phyloP scores from a whole-genome alignment of 2,888 invertebrate species.

The Lasiommata megera region DNA sequence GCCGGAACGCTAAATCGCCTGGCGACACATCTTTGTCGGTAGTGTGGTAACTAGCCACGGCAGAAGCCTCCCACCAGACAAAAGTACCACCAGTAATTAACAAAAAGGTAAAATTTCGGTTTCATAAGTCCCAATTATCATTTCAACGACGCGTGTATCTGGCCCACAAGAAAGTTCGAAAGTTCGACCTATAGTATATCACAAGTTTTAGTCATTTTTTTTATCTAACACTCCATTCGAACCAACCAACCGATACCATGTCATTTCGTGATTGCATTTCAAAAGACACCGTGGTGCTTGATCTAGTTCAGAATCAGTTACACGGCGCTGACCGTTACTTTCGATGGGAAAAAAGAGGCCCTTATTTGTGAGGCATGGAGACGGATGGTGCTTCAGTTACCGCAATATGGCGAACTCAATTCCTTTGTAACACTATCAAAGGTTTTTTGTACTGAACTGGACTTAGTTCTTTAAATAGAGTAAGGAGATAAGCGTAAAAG shows the following conservation, averaged over 20 bases:
- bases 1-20: too few species aligned
- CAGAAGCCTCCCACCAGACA: too few species aligned
- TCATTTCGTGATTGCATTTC: slow-evolving; percentile 22
- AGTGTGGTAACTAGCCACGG: too few species aligned
- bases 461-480: background rate
- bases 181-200: slow-evolving; percentile 2
- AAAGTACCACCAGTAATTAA: too few species aligned
- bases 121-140: too few species aligned
- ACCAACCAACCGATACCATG: slow-evolving; percentile 14
- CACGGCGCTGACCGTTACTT: slow-evolving; percentile 30
- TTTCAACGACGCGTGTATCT: background rate
- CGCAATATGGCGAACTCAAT: slow-evolving; percentile 18
- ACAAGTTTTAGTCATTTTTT: background rate
- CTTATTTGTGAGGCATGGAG: slow-evolving; percentile 31
- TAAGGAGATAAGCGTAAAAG: too few species aligned
- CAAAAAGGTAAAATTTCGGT: too few species aligned
- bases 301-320: slow-evolving; percentile 25
- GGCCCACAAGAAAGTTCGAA: background rate
- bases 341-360: slow-evolving; percentile 26
- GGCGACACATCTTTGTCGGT: too few species aligned
- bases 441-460: background rate
- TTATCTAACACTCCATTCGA: slow-evolving; percentile 10
- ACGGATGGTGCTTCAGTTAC: slow-evolving; percentile 16
- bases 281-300: slow-evolving; percentile 22
- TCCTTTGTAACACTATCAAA: slow-evolving; percentile 5